These are phyloP conservation scores for Xestia xanthographa DNA, from an alignment of 2,888 invertebrate genomes.

Conservation along the genomic window DNA sequence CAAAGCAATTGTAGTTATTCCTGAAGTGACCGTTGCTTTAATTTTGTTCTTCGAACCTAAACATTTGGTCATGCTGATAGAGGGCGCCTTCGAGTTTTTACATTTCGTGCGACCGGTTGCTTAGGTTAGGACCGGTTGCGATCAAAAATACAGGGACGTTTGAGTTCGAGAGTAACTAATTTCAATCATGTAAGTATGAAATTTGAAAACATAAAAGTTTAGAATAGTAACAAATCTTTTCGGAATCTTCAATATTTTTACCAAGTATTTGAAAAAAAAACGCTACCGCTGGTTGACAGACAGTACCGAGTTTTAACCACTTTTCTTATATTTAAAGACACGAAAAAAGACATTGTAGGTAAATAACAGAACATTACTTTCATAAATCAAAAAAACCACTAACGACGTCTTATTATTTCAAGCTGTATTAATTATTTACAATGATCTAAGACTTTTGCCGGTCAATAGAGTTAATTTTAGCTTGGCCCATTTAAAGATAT, in stretches of 20 bases:
- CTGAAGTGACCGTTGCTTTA: neutral
- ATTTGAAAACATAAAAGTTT: too few species aligned
- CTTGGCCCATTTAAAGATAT: constrained; percentile 9
- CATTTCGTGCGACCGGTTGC: too few species aligned
- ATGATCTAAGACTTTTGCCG: constrained; percentile 20
- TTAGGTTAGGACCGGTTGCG: too few species aligned
- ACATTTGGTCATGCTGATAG: neutral
- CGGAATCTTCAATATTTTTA: too few species aligned
- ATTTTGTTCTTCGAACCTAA: neutral
- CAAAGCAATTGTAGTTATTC: neutral
- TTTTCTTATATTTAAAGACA: neutral
- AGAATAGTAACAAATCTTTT: too few species aligned
- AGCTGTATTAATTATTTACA: constrained; percentile 7
- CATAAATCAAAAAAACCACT: neutral
- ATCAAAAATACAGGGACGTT: too few species aligned
- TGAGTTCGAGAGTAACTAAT: too few species aligned
- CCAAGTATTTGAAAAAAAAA: too few species aligned
- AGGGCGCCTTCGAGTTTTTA: neutral
- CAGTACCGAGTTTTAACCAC: too few species aligned
- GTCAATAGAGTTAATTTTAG: constrained; percentile 11
- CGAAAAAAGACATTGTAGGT: neutral
- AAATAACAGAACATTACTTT: constrained; percentile 6
- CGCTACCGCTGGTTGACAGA: too few species aligned
- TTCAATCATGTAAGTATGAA: too few species aligned
- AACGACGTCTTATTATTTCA: constrained; percentile 16